phyloP scores from a whole-genome alignment of 2,113 vertebrate species.

The Larimichthys crocea region DNA sequence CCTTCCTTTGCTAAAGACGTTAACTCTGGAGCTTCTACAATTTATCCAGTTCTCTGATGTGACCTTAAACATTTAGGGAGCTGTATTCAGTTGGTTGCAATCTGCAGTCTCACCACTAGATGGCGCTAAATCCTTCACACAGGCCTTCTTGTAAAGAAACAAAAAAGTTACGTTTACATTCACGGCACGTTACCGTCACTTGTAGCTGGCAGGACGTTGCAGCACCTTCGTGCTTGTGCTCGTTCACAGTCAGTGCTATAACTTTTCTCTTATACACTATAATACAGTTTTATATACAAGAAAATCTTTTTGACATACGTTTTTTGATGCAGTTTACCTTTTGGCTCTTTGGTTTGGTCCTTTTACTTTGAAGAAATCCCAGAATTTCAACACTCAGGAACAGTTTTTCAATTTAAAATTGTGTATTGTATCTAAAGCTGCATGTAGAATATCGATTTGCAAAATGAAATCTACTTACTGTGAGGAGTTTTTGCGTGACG shows the following conservation, averaged over 20 bases:
- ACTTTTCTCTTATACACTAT: not conserved
- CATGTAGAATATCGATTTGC: not conserved
- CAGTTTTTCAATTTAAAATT: no score
- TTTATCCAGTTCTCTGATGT: not conserved
- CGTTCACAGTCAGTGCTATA: not conserved
- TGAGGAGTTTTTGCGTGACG: conserved; percentile 22
- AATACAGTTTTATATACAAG: not conserved
- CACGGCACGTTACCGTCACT: not conserved
- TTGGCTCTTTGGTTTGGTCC: not conserved
- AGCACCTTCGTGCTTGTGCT: no score
- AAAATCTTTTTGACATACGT: not conserved
- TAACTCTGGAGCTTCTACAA: not conserved
- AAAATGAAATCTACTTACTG: conserved; percentile 7
- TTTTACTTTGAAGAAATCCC: not conserved
- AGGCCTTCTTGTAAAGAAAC: not conserved
- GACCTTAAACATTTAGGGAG: not conserved
- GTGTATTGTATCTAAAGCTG: not conserved
- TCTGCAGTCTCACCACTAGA: no score
- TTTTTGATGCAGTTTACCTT: not conserved
- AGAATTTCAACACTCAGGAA: not conserved
- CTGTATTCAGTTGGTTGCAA: no score
- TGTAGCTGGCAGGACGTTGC: not conserved
- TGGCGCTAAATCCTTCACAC: no score
- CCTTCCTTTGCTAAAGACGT: not conserved
- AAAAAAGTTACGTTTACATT: not conserved